Evolutionary conservation across 2,113 vertebrate species (phyloP), one percentile per base, ranked within the genome.

Genomic region (Greenwoodochromis staneri): DNA sequence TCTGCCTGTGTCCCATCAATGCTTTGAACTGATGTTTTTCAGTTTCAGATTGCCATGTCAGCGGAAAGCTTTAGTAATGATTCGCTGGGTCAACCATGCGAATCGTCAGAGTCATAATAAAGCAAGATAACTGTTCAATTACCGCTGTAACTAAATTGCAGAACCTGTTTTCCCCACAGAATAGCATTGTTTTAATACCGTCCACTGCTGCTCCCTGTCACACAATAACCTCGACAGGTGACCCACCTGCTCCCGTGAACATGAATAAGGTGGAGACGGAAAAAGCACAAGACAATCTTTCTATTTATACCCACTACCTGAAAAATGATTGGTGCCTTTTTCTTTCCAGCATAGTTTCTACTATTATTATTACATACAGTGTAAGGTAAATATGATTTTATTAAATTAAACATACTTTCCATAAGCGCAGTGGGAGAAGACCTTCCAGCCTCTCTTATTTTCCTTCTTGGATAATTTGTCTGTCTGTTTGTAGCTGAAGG

Each of bases 401-500:
- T 29, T 73, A 1, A 54, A 9, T 76, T 13, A 49, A 47, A 89
- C 92, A 13, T 92, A 95, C 95, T 51, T 8, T 93, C 84, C 95
- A 38, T 14, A 51, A 19, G 63, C 84, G 71, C 36, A 40, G 55
- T 55, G 57, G 76, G 24, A 29, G 88, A 19, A 91, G 29, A 95
- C 13, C 29, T 91, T 95, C 94, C 92, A 95, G 40, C 94, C 94
- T 47, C 69, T 89, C 40, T 21, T 89, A 69, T 10, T 90, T 84
- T 95, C 84, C 9, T 84, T 61, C 1, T 27, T 16, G 51, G 87
- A 91, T 49, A 95, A 5, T 21, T 4, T 1, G 5, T 89, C 11
- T 38, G 84, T 84, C 51, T 85, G 89, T 5, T 4, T 82, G 92
- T 95, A 95, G 92, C 57, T 91, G 14, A 96, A 96, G 80, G 86